Percentiles rank a stretch among this genome's conserved stretches.
Evolutionary conservation across 1,140 invertebrate species (phyloP).

Genomic region (Nasonia giraulti): DNA sequence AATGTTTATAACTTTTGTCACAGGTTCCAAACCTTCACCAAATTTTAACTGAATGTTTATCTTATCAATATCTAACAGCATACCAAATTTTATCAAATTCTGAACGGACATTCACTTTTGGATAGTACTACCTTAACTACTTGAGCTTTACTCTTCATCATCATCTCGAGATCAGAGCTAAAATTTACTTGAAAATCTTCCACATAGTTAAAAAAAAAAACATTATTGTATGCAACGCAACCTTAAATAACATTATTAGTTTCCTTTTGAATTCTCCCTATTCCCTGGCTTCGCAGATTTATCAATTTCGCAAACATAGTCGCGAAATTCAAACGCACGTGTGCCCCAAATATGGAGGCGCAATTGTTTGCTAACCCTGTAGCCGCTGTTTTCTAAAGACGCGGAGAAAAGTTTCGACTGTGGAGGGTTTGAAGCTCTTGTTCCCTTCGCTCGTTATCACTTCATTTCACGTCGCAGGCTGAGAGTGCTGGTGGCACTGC

Average conservation of each 20-base stretch:
- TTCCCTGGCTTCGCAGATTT: not conserved
- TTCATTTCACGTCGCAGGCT: conserved; percentile 12
- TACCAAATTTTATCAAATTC: no score
- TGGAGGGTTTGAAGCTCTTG: not conserved
- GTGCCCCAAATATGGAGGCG: not conserved
- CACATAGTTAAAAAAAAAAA: not conserved
- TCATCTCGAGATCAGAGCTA: not conserved
- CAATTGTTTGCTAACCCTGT: conserved; percentile 3
- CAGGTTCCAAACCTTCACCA: no score
- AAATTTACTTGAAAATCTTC: not conserved
- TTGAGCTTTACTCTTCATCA: not conserved
- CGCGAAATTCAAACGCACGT: conserved; percentile 33
- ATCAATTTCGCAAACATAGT: conserved; percentile 24
- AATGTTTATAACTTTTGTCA: no score
- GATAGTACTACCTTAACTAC: no score
- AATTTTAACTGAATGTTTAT: no score
- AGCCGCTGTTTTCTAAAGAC: conserved; percentile 17
- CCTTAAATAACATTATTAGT: not conserved
- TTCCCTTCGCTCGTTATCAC: conserved; percentile 21
- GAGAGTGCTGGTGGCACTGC: not conserved
- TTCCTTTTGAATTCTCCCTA: not conserved
- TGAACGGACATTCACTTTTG: no score
- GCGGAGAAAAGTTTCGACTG: conserved; percentile 13
- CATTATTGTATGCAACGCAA: not conserved
- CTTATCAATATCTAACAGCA: no score